A percentile compares a stretch with the other conserved stretches of the same genome.
Conservation (phyloP, 2,797 vertebrate species). For the Fratercula arctica region DNA sequence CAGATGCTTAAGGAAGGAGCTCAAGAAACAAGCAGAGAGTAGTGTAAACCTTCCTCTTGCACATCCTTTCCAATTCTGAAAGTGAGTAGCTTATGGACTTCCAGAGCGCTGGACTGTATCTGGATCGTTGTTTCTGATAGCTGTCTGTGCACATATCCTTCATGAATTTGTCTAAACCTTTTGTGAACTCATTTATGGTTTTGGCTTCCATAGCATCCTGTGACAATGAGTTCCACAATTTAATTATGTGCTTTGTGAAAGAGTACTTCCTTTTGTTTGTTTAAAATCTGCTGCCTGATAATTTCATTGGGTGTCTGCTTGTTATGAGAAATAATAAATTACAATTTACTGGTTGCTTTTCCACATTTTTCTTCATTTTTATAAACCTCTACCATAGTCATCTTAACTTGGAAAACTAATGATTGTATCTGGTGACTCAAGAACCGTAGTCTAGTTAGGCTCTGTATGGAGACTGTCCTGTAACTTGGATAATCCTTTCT, state of each 20-base stretch:
- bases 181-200: constrained; percentile 23
- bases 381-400: neutral
- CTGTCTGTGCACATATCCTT: neutral
- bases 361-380: constrained; percentile 4
- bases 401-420: neutral
- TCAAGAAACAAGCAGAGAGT: neutral
- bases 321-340: constrained; percentile 4
- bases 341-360: neutral
- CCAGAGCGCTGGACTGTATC: neutral
- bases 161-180: constrained; percentile 29
- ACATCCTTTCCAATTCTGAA: neutral
- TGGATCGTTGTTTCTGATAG: neutral
- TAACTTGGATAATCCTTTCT: neutral
- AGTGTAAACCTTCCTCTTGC: neutral
- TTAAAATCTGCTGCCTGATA: constrained; percentile 31
- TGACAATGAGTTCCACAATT: constrained; percentile 14
- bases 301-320: constrained; percentile 36
- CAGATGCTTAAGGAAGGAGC: neutral
- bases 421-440: neutral
- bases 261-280: constrained; percentile 45
- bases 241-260: constrained; percentile 34
- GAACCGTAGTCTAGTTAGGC: neutral
- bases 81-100: neutral
- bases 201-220: constrained; percentile 50
- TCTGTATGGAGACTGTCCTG: neutral